Percentiles rank a stretch among this genome's conserved stretches.
Evolutionary conservation across 2,888 invertebrate genomes (phyloP).

Genomic region (Melanotus villosus): DNA sequence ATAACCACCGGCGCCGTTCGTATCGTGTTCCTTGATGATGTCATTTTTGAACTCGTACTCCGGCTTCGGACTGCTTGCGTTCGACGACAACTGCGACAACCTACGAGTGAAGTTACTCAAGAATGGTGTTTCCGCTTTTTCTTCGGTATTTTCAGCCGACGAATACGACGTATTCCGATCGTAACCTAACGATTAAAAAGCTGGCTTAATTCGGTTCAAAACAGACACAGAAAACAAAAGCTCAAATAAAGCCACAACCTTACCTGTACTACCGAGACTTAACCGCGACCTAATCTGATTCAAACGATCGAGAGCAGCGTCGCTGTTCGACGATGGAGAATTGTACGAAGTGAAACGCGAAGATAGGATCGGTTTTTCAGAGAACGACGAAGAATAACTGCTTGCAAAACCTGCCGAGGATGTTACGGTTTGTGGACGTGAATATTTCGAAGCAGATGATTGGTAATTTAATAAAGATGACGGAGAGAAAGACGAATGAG

Average conservation of each 20-base stretch:
- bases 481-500: constrained; percentile 20
- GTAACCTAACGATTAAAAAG: constrained; percentile 51
- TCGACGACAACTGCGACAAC: constrained; percentile 66
- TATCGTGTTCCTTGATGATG: constrained; percentile 65
- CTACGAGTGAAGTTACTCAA: constrained; percentile 80
- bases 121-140: constrained; percentile 77
- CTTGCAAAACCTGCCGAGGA: constrained; percentile 5
- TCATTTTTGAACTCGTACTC: constrained; percentile 62
- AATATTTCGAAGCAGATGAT: constrained; percentile 23
- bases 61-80: constrained; percentile 52
- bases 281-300: constrained; percentile 74
- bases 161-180: constrained; percentile 55
- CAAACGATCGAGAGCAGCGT: constrained; percentile 70
- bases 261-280: constrained; percentile 69
- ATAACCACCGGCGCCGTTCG: constrained; percentile 59
- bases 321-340: constrained; percentile 46
- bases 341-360: constrained; percentile 57
- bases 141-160: constrained; percentile 46
- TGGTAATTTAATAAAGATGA: constrained; percentile 19
- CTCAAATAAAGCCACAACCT: not conserved
- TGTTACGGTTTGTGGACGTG: constrained; percentile 17
- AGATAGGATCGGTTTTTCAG: constrained; percentile 10
- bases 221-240: not conserved
- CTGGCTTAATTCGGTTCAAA: not conserved
- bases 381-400: constrained; percentile 15